Conservation (phyloP, 2,797 vertebrate genomes). For the Neosilurus hyrtlii region DNA sequence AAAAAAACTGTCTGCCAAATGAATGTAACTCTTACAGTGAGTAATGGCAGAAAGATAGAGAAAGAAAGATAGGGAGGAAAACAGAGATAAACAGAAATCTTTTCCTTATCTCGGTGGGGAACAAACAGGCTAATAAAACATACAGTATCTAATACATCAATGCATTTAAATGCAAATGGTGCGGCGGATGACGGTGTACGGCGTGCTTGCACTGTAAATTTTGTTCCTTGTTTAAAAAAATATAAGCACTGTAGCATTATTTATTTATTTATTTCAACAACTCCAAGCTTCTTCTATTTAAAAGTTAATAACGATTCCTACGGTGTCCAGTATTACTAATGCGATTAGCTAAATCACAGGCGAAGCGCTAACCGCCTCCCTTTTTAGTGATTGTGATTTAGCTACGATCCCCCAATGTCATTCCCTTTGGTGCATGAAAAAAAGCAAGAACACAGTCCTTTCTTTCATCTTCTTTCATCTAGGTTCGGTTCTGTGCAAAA, state of each 20-base stretch:
- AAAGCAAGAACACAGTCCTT: not conserved
- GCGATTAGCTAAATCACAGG: conserved; percentile 3
- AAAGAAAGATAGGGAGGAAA: not conserved
- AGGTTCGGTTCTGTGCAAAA: conserved; percentile 17
- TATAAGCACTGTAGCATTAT: not conserved
- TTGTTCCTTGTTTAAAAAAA: not conserved
- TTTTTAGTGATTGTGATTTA: not conserved
- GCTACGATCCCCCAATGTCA: not conserved
- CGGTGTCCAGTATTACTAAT: not conserved
- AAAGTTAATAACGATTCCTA: not conserved
- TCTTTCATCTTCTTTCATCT: conserved; percentile 48
- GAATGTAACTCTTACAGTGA: conserved; percentile 7
- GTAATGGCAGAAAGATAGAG: conserved; percentile 2
- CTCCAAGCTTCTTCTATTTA: not conserved
- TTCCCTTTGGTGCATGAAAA: not conserved
- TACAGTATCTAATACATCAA: not conserved
- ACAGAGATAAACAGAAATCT: not conserved
- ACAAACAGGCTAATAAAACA: not conserved
- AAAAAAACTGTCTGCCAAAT: conserved; percentile 15
- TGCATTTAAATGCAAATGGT: not conserved
- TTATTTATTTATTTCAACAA: not conserved
- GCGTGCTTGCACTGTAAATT: not conserved
- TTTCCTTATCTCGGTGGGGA: not conserved
- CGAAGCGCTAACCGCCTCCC: not conserved
- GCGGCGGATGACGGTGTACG: not conserved